Evolutionary conservation across 1,140 invertebrate species (phyloP).

Genomic region (Linepithema humile): DNA sequence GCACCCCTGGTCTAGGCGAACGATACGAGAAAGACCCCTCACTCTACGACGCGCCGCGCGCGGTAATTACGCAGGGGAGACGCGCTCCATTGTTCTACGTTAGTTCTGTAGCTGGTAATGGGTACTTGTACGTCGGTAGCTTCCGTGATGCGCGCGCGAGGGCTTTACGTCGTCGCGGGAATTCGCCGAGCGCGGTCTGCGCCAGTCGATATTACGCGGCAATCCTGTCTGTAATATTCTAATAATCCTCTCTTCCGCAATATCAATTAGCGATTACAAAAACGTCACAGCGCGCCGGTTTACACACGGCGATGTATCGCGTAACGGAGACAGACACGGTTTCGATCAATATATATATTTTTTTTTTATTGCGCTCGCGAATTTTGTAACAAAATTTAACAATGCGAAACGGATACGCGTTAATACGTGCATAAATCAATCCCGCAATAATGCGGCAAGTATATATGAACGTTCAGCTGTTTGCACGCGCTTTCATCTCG

Average conservation of each 20-base stretch:
- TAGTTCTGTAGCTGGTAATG: conserved; percentile 69
- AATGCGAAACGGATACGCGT: background rate
- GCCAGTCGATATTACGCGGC: conserved; percentile 16
- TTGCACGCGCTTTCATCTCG: conserved; percentile 13
- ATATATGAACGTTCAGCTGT: background rate
- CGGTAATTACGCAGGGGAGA: conserved; percentile 71
- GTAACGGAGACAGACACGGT: too few relatives aligned
- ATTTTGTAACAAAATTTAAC: background rate
- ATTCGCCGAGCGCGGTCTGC: background rate
- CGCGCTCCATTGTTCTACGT: conserved; percentile 69
- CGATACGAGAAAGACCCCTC: conserved; percentile 60
- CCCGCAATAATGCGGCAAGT: background rate
- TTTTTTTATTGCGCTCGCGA: background rate
- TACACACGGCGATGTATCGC: too few relatives aligned
- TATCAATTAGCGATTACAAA: background rate
- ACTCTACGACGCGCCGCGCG: conserved; percentile 62
- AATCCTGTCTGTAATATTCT: conserved; percentile 6
- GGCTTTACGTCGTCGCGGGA: conserved; percentile 25
- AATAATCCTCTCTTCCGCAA: background rate
- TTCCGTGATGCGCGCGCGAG: conserved; percentile 2
- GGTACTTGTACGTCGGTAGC: conserved; percentile 51
- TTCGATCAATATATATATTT: background rate
- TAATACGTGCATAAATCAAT: too few relatives aligned
- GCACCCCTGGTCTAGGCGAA: conserved; percentile 49
- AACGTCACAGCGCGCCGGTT: too few relatives aligned